Conservation (phyloP, 1,140 invertebrate genomes). For the Drosophila prosaltans region DNA sequence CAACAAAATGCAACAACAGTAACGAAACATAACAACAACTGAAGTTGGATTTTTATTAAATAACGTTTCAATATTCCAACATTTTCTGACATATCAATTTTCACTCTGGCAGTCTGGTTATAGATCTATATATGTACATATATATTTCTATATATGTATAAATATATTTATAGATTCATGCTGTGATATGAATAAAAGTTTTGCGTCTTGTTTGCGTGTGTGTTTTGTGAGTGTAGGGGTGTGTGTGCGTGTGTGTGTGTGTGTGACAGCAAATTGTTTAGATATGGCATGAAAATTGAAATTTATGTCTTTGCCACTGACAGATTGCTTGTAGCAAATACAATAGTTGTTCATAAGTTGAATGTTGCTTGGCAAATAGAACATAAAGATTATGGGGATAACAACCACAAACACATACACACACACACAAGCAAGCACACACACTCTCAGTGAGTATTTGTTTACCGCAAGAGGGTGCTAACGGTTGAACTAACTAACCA, state of each 20-base stretch:
- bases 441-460: conserved; percentile 10
- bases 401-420: neutral
- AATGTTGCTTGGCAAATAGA: conserved; percentile 45
- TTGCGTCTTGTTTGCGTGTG: conserved; percentile 47
- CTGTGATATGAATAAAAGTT: conserved; percentile 64
- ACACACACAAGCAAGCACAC: neutral
- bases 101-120: conserved; percentile 51
- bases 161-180: conserved; percentile 53
- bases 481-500: conserved; percentile 15
- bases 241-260: conserved; percentile 25
- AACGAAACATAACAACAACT: conserved; percentile 8
- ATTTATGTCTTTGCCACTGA: conserved; percentile 73
- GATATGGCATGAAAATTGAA: conserved; percentile 78
- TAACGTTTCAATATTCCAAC: conserved; percentile 80
- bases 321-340: conserved; percentile 62
- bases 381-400: conserved; percentile 49
- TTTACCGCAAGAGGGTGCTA: conserved; percentile 27
- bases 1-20: conserved; percentile 51
- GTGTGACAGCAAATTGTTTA: conserved; percentile 71
- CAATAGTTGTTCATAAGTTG: conserved; percentile 21
- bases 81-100: conserved; percentile 80
- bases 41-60: conserved; percentile 60
- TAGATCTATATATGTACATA: conserved; percentile 36
- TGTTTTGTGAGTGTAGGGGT: neutral
- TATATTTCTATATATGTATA: conserved; percentile 38